A percentile compares a stretch with the other conserved stretches of the same genome.
phyloP scores from a whole-genome alignment of 30 jellyfish, hydroid and myxozoan genomes.

The Chrysaora quinquecirrha region DNA sequence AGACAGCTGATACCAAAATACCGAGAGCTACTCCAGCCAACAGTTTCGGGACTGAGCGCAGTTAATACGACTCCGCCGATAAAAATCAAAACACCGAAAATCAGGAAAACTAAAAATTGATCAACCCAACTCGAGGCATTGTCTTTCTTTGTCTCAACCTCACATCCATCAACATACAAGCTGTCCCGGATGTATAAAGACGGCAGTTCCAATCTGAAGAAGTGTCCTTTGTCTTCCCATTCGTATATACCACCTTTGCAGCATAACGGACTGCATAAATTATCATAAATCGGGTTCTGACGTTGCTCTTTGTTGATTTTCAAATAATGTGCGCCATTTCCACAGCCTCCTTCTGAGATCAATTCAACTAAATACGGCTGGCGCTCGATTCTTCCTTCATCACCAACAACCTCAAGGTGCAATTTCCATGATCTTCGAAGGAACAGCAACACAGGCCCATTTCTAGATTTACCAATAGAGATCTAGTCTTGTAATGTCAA shows the following conservation, averaged over 20 bases:
- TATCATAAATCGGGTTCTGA: conserved; percentile 70
- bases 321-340: conserved; percentile 63
- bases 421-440: conserved; percentile 75
- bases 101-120: conserved; percentile 80
- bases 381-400: conserved; percentile 89
- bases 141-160: conserved; percentile 63
- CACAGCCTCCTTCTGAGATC: conserved; percentile 71
- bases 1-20: conserved; percentile 88
- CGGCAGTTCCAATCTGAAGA: conserved; percentile 90
- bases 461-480: too few species aligned
- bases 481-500: too few species aligned
- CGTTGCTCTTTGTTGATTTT: conserved; percentile 57
- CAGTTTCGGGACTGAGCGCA: conserved; percentile 49
- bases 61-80: conserved; percentile 78
- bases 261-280: conserved; percentile 90
- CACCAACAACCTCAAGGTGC: conserved; percentile 89
- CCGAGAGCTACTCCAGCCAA: conserved; percentile 90
- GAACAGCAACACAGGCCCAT: conserved; percentile 88
- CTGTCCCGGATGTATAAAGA: conserved; percentile 84
- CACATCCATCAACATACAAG: conserved; percentile 88
- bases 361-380: conserved; percentile 82
- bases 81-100: conserved; percentile 57
- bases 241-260: conserved; percentile 94
- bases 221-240: conserved; percentile 98
- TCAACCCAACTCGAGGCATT: conserved; percentile 84